phyloP scores from a whole-genome alignment of 2,797 vertebrate species.

The Rhabdophis nuchalis region DNA sequence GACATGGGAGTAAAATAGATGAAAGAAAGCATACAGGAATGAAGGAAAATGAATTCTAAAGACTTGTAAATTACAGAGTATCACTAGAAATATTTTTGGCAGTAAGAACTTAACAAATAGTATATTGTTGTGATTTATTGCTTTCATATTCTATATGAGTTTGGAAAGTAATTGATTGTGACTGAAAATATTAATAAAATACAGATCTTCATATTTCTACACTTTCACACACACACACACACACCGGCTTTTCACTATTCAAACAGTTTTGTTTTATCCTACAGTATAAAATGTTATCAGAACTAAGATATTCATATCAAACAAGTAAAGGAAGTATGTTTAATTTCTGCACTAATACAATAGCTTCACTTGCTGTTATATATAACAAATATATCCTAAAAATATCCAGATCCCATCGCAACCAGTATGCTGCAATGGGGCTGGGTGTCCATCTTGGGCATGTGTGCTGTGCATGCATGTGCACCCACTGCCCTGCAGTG shows the following conservation, averaged over 20 bases:
- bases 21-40: neutral
- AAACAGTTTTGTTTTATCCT: slow-evolving; percentile 7
- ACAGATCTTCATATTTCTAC: neutral
- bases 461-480: no score
- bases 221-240: neutral
- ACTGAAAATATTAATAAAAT: slow-evolving; percentile 24
- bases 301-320: slow-evolving; percentile 3
- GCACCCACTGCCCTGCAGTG: no score
- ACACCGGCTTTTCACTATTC: neutral
- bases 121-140: neutral
- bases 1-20: neutral
- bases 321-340: neutral
- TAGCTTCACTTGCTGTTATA: neutral
- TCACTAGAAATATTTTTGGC: neutral
- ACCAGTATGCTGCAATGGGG: no score
- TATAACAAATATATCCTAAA: no score
- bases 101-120: neutral
- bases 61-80: neutral
- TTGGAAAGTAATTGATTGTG: neutral
- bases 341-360: neutral
- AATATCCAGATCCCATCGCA: no score
- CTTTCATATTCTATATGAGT: neutral
- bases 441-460: no score
- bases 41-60: neutral
- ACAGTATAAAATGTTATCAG: slow-evolving; percentile 4